These are phyloP conservation scores for Acipenser transmontanus DNA, from an alignment of 2,797 vertebrate species.

Conservation along the genomic window DNA sequence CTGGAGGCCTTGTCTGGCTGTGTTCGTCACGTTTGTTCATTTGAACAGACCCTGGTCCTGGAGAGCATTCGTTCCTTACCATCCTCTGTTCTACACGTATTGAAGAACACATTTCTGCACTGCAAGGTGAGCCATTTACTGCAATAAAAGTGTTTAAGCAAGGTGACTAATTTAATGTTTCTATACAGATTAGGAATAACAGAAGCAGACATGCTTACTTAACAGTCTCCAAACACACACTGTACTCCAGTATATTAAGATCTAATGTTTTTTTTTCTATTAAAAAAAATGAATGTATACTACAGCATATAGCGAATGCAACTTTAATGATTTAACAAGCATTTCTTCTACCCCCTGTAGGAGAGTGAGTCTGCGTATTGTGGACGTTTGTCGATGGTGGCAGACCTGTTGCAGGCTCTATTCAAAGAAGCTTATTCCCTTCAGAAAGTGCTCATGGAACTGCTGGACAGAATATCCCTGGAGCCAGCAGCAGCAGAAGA, in stretches of 20 bases:
- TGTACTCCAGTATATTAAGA: neutral
- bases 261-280: neutral
- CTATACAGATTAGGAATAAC: no score
- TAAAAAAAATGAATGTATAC: neutral
- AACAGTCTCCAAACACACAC: no score
- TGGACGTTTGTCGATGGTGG: constrained; percentile 77
- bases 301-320: neutral
- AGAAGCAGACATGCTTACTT: no score
- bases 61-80: constrained; percentile 73
- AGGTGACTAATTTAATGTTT: no score
- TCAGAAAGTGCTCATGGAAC: constrained; percentile 82
- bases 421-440: constrained; percentile 88
- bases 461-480: constrained; percentile 72
- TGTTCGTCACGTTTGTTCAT: constrained; percentile 62
- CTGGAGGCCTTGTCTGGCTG: constrained; percentile 67
- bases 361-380: constrained; percentile 83
- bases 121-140: constrained; percentile 65
- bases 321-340: constrained; percentile 1
- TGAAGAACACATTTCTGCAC: constrained; percentile 79
- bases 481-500: constrained; percentile 54
- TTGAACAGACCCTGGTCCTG: constrained; percentile 58
- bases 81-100: constrained; percentile 64
- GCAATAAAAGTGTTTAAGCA: no score
- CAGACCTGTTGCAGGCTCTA: constrained; percentile 81
- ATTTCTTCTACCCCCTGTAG: constrained; percentile 45